Conservation (phyloP, 2,797 vertebrate genomes). For the Neosilurus mollespiculum region DNA sequence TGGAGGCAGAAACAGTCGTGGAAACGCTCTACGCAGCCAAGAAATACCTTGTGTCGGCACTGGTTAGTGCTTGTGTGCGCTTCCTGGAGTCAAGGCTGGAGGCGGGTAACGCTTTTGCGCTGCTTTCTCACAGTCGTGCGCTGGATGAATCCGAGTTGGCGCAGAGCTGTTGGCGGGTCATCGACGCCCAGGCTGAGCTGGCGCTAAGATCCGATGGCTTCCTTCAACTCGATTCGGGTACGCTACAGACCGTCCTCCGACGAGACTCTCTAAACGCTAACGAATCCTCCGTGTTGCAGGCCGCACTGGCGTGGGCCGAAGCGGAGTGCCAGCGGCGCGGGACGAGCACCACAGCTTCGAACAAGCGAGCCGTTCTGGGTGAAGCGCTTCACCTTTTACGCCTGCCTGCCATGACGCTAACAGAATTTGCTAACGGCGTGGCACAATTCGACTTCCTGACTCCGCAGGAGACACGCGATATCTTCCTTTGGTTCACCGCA, state of each 20-base stretch:
- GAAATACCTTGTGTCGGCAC: constrained; percentile 93
- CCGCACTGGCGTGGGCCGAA: constrained; percentile 87
- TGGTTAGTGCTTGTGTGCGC: constrained; percentile 92
- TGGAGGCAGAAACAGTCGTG: constrained; percentile 94
- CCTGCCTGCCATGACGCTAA: constrained; percentile 90
- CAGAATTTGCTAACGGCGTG: constrained; percentile 92
- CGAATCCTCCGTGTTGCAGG: constrained; percentile 90
- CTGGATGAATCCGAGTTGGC: constrained; percentile 95
- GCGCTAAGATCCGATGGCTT: constrained; percentile 91
- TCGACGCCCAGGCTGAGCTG: constrained; percentile 96
- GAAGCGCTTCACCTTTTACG: constrained; percentile 88
- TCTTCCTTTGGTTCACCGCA: constrained; percentile 98
- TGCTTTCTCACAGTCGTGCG: constrained; percentile 94
- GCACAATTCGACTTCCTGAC: constrained; percentile 93
- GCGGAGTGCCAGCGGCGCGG: constrained; percentile 90
- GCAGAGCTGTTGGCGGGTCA: constrained; percentile 97
- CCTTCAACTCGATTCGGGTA: constrained; percentile 89
- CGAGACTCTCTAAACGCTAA: constrained; percentile 92
- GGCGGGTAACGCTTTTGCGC: constrained; percentile 92
- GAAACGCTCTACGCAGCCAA: constrained; percentile 95
- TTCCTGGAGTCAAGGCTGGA: constrained; percentile 97
- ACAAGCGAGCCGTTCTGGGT: constrained; percentile 84
- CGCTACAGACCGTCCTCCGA: constrained; percentile 87
- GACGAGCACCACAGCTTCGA: constrained; percentile 73
- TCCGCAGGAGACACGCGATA: constrained; percentile 89